Base-by-base conservation (phyloP, 2,113 vertebrate genomes). In the Sakesphorus luctuosus region DNA sequence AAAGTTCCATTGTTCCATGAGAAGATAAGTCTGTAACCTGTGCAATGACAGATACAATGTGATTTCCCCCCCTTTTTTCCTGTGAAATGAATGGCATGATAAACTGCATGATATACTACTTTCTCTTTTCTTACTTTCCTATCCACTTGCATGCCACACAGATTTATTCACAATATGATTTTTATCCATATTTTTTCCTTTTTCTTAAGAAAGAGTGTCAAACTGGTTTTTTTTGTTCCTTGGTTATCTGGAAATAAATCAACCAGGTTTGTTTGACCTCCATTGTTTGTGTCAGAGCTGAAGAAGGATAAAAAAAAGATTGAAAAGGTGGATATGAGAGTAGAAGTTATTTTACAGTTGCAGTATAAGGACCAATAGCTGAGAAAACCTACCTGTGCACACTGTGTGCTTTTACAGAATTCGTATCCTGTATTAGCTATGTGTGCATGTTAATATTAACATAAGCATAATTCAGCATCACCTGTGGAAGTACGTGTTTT, bases 401-500 rank as follows among this genome's bases (percentile, higher is more conserved):
- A n/a, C 35, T 38, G 7, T 29, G 50, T 43, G 12, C 11, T 94
- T 59, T 73, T 77, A 53, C 16, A 73, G 52, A 61, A 59, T 59
- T 65, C 8, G 52, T 50, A 43, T 18, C 11, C 40, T 35, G 2
- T 33, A 50, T n/a, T 31, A 10, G 36, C 3, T 7, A 10, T 13
- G 4, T 35, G 55, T 13, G n/a, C 18, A 71, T 8, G 4, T 33
- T 66, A 11, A 50, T 33, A 81, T 20, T 67, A 31, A 14, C 26
- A 47, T 7, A 3, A 79, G 29, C 9, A 47, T 19, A 55, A 46
- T 17, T 24, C 0, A 1, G 35, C 1, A 0, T 33, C 55, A 44
- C 28, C 20, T 46, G 11, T 29, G 44, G 46, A 79, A 89, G 40
- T 35, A 15, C 18, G 17, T 14, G 33, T 77, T 69, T 59, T 71